A percentile compares a stretch with the other conserved stretches of the same genome.
Evolutionary conservation across 2,113 vertebrate species (phyloP).

Genomic region (Baryphthengus martii): DNA sequence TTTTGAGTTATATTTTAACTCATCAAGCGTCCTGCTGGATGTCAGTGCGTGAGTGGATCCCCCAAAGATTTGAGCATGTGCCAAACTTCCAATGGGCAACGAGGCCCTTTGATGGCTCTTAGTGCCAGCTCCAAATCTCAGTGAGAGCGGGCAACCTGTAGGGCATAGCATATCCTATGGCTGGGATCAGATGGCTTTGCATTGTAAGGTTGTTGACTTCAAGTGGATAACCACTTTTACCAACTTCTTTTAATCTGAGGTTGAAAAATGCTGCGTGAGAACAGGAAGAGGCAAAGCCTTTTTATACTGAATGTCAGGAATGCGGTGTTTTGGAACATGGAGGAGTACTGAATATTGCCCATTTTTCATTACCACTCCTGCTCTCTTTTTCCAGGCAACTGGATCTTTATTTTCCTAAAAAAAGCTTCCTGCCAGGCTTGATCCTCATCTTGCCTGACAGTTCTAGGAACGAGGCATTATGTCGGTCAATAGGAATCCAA

Average conservation of each 20-base stretch:
- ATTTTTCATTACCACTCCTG: not conserved
- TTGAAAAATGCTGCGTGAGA: not conserved
- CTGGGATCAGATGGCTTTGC: not conserved
- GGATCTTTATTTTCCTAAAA: not conserved
- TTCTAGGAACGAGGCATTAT: not conserved
- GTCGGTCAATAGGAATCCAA: not conserved
- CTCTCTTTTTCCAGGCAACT: not conserved
- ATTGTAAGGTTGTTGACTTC: not conserved
- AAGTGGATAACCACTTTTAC: not conserved
- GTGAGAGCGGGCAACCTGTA: not conserved
- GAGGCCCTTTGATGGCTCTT: not conserved
- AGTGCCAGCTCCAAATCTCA: not conserved
- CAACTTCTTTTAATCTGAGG: not conserved
- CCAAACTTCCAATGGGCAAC: not conserved
- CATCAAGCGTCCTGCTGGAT: not conserved
- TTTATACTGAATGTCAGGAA: not conserved
- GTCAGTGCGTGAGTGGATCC: fast-evolving
- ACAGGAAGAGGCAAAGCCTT: not conserved
- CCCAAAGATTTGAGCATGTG: not conserved
- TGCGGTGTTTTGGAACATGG: not conserved
- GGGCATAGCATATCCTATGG: not conserved
- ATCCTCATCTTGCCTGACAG: not conserved
- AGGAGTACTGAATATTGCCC: not conserved
- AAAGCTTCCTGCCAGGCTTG: not conserved
- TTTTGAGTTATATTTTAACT: not conserved